phyloP scores from a whole-genome alignment of 2,113 vertebrate genomes.

The Hipposideros armiger region DNA sequence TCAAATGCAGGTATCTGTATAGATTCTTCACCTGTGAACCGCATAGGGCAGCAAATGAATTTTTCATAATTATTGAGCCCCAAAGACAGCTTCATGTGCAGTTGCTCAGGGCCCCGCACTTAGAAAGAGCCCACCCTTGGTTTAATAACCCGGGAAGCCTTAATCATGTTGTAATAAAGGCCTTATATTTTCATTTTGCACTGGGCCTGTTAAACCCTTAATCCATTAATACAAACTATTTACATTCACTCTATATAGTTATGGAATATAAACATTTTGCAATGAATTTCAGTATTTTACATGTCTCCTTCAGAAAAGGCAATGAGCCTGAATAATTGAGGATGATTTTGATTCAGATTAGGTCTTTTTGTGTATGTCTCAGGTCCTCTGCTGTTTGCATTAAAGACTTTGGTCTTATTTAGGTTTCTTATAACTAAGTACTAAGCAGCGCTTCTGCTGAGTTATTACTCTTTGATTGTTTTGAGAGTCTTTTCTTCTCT shows the following conservation, averaged over 20 bases:
- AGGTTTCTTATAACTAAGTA: not conserved
- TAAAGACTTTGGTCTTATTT: not conserved
- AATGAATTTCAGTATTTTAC: not conserved
- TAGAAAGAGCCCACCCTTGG: fast-evolving
- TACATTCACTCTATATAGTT: not conserved
- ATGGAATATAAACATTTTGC: not conserved
- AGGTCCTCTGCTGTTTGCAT: not conserved
- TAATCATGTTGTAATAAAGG: not conserved
- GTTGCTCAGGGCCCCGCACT: fast-evolving
- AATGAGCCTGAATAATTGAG: not conserved
- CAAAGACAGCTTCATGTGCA: not conserved
- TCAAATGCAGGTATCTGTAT: not conserved
- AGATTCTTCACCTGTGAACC: not conserved
- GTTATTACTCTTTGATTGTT: not conserved
- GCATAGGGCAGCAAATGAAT: not conserved
- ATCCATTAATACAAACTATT: not conserved
- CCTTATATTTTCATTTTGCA: not conserved
- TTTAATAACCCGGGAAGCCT: not conserved
- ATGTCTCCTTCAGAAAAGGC: not conserved
- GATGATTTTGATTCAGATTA: not conserved
- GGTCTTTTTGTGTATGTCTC: not conserved
- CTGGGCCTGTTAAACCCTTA: not conserved
- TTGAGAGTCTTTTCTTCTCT: not conserved
- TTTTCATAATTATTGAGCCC: not conserved
- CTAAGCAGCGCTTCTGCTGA: not conserved